Base-by-base conservation (phyloP, 2,113 vertebrate species). In the Vidua macroura region DNA sequence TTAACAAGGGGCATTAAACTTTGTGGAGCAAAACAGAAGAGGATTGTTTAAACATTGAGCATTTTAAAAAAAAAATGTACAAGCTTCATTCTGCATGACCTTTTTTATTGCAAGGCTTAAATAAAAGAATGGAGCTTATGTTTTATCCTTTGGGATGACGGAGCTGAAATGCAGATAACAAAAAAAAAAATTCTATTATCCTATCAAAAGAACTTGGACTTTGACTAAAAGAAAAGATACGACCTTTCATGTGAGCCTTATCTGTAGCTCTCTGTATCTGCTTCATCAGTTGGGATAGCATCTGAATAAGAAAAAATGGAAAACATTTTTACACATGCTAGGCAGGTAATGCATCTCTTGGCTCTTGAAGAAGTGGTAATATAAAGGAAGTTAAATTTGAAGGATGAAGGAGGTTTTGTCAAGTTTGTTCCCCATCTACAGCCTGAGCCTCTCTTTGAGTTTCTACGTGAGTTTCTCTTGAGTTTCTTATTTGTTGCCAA, bases 211-310 rank as follows among this genome's bases (percentile, higher is more conserved):
- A 70, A 52, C 84, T 58, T 87, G 27, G 33, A n/a, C 55, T 24
- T 86, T 67, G 75, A 76, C 78, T 90, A 52, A 93, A 90, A 85
- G 66, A 77, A 95, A 87, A 91, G 83, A 86, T 91, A 93, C 91
- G 43, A 67, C 63, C 43, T 94, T 85, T 91, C 59, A 76, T 92
- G 27, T 76, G 14, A 77, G 70, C 33, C 11, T 90, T 91, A 87
- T 96, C 87, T 80, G 28, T 82, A 73, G 22, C 19, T 87, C 75
- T 90, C 78, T 67, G 2, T 91, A 93, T 95, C 91, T 85, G 77
- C 46, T 92, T 92, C 49, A 79, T 91, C 89, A 83, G 55, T 51
- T 94, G 43, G 75, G 83, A 85, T 37, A 87, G 63, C 33, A 82
- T 73, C 70, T 82, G 63, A 95, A 69, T 91, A 85, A 95, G 95